These are phyloP conservation scores for Dasysyrphus tricinctus DNA, from an alignment of 2,888 invertebrate genomes.

Conservation along the genomic window DNA sequence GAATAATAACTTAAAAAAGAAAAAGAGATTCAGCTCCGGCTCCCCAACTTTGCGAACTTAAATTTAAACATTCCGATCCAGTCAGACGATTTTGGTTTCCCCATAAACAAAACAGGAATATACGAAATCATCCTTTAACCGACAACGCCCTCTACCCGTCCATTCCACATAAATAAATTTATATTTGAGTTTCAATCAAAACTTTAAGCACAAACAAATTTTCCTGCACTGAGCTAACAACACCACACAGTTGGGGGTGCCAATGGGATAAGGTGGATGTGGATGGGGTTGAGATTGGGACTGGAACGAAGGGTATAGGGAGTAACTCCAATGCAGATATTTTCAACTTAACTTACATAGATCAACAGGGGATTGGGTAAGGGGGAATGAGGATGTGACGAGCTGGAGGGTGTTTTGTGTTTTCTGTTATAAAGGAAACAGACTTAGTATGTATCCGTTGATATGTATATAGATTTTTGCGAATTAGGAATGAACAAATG, in stretches of 20 bases:
- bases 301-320: not conserved
- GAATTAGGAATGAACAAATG: slow-evolving; percentile 66
- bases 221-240: slow-evolving; percentile 51
- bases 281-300: not conserved
- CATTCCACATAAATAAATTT: slow-evolving; percentile 48
- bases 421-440: slow-evolving; percentile 34
- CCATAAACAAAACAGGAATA: slow-evolving; percentile 47
- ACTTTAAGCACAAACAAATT: slow-evolving; percentile 72
- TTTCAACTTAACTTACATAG: slow-evolving; percentile 38
- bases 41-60: slow-evolving; percentile 54
- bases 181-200: slow-evolving; percentile 75
- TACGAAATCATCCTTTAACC: slow-evolving; percentile 50
- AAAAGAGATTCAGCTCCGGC: slow-evolving; percentile 14
- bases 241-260: slow-evolving; percentile 33
- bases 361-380: slow-evolving; percentile 16
- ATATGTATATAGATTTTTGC: slow-evolving; percentile 11
- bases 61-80: slow-evolving; percentile 57
- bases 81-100: slow-evolving; percentile 43
- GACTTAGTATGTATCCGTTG: slow-evolving; percentile 24
- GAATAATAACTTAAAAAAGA: not conserved
- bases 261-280: slow-evolving; percentile 22
- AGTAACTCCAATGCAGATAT: slow-evolving; percentile 62
- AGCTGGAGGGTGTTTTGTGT: slow-evolving; percentile 34
- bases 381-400: not conserved
- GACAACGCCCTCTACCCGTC: slow-evolving; percentile 15